Evolutionary conservation across 2,888 invertebrate species (phyloP).

Genomic region (Monoplex corrugatus): DNA sequence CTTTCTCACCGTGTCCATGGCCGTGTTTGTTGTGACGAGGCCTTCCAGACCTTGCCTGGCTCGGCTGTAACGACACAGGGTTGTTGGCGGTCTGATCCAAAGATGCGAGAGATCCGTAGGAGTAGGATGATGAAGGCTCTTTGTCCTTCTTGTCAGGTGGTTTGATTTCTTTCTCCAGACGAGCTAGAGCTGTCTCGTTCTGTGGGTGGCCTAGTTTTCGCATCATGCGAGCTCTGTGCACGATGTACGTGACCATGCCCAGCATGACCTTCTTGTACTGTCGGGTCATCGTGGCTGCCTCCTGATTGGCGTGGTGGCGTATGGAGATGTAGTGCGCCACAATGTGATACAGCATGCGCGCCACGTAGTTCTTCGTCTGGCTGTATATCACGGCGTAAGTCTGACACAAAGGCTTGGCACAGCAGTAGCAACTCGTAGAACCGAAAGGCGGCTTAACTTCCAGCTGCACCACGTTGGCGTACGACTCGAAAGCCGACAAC

Average conservation of each 20-base stretch:
- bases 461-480: conserved; percentile 25
- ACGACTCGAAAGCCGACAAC: conserved; percentile 7
- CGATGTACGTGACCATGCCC: background rate
- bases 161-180: background rate
- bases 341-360: conserved; percentile 4
- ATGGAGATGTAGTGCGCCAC: background rate
- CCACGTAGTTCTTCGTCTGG: background rate
- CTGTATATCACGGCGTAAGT: conserved; percentile 18
- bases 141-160: background rate
- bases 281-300: background rate
- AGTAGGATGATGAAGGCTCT: background rate
- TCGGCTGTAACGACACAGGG: background rate
- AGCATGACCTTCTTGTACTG: background rate
- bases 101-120: conserved; percentile 20
- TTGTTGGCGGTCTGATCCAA: background rate
- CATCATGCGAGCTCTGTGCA: background rate
- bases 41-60: background rate
- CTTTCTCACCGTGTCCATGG: background rate
- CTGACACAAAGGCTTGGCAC: conserved; percentile 22
- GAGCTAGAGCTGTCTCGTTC: background rate
- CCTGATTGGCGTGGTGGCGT: background rate
- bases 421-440: conserved; percentile 1
- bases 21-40: background rate
- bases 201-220: background rate
- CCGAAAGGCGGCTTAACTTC: background rate